phyloP scores from a whole-genome alignment of 2,888 invertebrate species.

The Anarsia innoxiella region DNA sequence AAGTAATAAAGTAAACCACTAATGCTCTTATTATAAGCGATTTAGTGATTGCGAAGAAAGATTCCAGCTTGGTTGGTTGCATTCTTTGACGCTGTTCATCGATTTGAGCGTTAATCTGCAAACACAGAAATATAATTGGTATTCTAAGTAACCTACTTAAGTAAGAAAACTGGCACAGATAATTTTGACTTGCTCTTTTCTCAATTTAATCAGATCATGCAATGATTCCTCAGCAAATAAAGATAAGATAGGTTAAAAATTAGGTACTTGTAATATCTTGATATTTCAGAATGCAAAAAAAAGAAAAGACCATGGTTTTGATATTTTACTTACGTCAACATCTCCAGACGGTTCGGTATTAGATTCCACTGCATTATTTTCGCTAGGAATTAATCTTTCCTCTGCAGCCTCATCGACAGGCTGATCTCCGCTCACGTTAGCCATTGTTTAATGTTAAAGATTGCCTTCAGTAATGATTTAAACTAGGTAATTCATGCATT shows the following conservation, averaged over 20 bases:
- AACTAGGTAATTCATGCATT: too few species aligned
- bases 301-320: too few species aligned
- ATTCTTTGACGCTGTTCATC: slow-evolving; percentile 58
- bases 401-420: slow-evolving; percentile 30
- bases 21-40: slow-evolving; percentile 90
- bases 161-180: too few species aligned
- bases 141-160: too few species aligned
- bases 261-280: too few species aligned
- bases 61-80: slow-evolving; percentile 82
- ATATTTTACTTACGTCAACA: slow-evolving; percentile 58
- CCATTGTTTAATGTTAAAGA: slow-evolving; percentile 25
- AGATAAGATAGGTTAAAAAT: too few species aligned
- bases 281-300: too few species aligned
- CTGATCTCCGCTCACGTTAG: slow-evolving; percentile 28
- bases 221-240: too few species aligned
- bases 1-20: slow-evolving; percentile 94
- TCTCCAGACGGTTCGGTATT: slow-evolving; percentile 30
- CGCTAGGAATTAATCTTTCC: slow-evolving; percentile 35
- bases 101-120: slow-evolving; percentile 63
- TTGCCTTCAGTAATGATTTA: too few species aligned
- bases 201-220: too few species aligned
- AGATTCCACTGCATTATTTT: slow-evolving; percentile 31
- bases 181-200: too few species aligned
- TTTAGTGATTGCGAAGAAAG: slow-evolving; percentile 88
- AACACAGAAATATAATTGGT: too few species aligned